Conservation (phyloP, 2,797 vertebrate species). For the Brachyrhaphis roseni region DNA sequence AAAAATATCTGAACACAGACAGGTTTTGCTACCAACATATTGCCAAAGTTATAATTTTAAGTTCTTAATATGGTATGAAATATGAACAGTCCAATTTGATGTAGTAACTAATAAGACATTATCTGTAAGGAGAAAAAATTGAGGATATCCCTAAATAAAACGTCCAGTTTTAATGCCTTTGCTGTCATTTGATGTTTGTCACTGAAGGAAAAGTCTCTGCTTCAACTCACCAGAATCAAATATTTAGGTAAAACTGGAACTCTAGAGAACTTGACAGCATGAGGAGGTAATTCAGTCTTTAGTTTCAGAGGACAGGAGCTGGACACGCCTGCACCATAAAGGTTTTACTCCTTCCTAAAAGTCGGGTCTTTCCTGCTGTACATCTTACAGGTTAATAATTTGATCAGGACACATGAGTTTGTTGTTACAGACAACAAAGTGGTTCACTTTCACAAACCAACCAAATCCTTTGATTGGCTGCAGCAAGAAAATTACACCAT, state of each 20-base stretch:
- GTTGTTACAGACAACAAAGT: too few species aligned
- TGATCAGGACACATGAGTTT: too few species aligned
- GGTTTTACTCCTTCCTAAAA: too few species aligned
- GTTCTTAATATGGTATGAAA: not conserved
- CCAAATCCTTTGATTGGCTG: too few species aligned
- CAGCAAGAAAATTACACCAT: too few species aligned
- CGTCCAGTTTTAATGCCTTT: not conserved
- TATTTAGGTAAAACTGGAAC: not conserved
- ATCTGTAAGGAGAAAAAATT: not conserved
- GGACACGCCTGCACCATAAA: too few species aligned
- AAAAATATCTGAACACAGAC: not conserved
- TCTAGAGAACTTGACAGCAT: not conserved
- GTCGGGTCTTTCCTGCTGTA: too few species aligned
- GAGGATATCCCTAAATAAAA: not conserved
- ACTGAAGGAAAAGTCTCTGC: not conserved
- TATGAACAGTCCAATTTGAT: not conserved
- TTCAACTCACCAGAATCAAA: not conserved
- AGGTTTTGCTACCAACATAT: not conserved
- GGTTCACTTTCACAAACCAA: too few species aligned
- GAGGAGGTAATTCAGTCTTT: not conserved
- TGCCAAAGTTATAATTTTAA: not conserved
- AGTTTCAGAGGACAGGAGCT: not conserved
- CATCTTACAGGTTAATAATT: too few species aligned
- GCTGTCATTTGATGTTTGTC: not conserved
- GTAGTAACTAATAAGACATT: too few species aligned